A percentile compares a stretch with the other conserved stretches of the same genome.
phyloP scores from a whole-genome alignment of 1,140 invertebrate genomes.

The Wasmannia auropunctata region DNA sequence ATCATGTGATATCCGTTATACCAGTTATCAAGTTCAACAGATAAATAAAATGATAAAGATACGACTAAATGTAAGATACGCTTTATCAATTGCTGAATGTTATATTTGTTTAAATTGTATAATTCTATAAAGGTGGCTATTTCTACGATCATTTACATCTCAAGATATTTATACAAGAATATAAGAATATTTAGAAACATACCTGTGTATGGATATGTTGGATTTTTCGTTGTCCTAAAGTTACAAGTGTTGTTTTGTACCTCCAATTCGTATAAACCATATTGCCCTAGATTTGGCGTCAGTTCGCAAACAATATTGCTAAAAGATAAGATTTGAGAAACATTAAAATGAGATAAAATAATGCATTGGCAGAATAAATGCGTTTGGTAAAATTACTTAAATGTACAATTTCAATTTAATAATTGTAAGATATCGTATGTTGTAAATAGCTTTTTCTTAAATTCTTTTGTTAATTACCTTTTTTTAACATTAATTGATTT shows the following conservation, averaged over 20 bases:
- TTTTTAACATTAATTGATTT: background rate
- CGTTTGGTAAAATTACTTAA: background rate
- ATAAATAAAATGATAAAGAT: constrained; percentile 12
- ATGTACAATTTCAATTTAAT: background rate
- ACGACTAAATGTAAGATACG: background rate
- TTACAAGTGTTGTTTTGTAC: constrained; percentile 86
- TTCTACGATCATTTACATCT: background rate
- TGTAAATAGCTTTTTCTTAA: background rate
- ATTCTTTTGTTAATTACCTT: background rate
- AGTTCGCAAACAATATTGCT: constrained; percentile 86
- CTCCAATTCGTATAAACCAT: constrained; percentile 90
- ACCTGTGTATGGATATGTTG: constrained; percentile 91
- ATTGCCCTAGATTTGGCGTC: constrained; percentile 88
- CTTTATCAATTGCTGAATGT: constrained; percentile 15
- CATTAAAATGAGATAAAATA: constrained; percentile 26
- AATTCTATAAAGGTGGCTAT: background rate
- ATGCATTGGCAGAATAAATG: background rate
- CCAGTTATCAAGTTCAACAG: background rate
- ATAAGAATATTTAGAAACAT: constrained; percentile 79
- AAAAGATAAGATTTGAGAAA: constrained; percentile 70
- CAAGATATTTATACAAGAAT: background rate
- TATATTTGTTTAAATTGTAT: background rate
- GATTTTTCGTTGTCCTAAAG: constrained; percentile 86
- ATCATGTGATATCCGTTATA: background rate
- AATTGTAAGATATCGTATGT: background rate